These are phyloP conservation scores for Calidris pugnax DNA, from an alignment of 2,113 vertebrate genomes.

Conservation along the genomic window DNA sequence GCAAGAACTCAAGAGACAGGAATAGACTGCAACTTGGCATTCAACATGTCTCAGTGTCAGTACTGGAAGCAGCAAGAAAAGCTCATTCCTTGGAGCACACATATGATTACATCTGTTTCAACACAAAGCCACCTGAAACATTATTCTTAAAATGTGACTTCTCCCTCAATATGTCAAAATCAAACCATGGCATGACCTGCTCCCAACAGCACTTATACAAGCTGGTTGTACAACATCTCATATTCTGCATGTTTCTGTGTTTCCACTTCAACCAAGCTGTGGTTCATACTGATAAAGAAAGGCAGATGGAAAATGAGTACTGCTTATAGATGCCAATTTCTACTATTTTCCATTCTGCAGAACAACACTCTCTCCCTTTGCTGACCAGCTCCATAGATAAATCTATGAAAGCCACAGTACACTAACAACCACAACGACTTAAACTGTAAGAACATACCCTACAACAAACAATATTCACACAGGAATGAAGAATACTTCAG, in stretches of 20 bases:
- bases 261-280: neutral
- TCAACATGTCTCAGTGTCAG: neutral
- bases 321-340: neutral
- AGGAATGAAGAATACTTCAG: neutral
- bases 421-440: neutral
- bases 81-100: neutral
- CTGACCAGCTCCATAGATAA: neutral
- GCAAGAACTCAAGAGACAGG: neutral
- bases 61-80: neutral
- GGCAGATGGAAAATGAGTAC: neutral
- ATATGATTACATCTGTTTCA: neutral
- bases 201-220: neutral
- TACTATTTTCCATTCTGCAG: neutral
- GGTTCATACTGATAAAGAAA: neutral
- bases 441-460: neutral
- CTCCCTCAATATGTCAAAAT: neutral
- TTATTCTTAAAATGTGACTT: neutral
- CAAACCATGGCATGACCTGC: neutral
- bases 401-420: neutral
- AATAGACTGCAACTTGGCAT: neutral
- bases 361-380: neutral
- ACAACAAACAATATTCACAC: neutral
- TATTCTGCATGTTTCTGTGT: neutral
- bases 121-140: neutral
- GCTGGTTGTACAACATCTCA: neutral